Percentiles rank a stretch among this genome's conserved stretches.
Evolutionary conservation across 2,888 invertebrate species (phyloP).

Genomic region (Himalopsyche japonica): DNA sequence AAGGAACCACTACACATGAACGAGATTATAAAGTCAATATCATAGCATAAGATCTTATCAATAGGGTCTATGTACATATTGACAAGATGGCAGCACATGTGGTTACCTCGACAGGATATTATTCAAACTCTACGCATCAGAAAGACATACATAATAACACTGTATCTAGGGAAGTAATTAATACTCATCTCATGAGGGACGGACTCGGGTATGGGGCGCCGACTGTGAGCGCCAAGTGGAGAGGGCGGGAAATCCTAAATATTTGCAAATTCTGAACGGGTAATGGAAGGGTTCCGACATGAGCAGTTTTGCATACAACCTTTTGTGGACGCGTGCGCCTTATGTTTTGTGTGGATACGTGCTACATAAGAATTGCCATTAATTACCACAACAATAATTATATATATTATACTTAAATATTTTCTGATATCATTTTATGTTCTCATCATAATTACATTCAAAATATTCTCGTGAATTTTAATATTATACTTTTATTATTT

Average conservation of each 20-base stretch:
- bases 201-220: not conserved
- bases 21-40: not conserved
- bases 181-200: slow-evolving; percentile 22
- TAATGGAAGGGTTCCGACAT: slow-evolving; percentile 23
- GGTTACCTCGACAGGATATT: not conserved
- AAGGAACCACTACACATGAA: not conserved
- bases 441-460: no score
- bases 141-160: slow-evolving; percentile 3
- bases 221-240: not conserved
- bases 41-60: not conserved
- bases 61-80: not conserved
- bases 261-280: slow-evolving; percentile 36
- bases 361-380: no score
- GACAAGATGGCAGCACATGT: not conserved
- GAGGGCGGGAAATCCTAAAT: slow-evolving; percentile 30
- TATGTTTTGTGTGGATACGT: not conserved
- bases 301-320: slow-evolving; percentile 4
- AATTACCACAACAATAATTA: no score
- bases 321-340: not conserved
- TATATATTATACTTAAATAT: no score
- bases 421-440: no score
- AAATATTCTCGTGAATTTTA: no score
- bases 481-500: no score
- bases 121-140: not conserved
- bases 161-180: slow-evolving; percentile 34